Percentiles rank a stretch among this genome's conserved stretches.
These are phyloP conservation scores for Xerus inauris DNA, from an alignment of 2,113 vertebrate genomes.

Conservation along the genomic window DNA sequence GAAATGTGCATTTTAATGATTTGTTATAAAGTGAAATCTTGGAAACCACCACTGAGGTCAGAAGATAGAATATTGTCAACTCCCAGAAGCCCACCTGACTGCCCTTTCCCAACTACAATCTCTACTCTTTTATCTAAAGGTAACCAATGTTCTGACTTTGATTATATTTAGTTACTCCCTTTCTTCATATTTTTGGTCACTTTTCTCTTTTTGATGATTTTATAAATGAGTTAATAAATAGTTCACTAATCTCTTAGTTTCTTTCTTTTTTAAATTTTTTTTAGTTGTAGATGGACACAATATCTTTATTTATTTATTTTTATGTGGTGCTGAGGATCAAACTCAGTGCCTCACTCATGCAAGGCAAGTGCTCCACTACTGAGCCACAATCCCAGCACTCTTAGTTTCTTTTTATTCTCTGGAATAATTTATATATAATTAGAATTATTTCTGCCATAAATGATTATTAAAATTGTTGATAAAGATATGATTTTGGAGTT, in stretches of 20 bases:
- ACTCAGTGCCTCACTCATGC: no score
- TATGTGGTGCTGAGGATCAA: no score
- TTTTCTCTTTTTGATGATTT: background rate
- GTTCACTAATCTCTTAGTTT: background rate
- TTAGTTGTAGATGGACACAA: no score
- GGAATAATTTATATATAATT: slow-evolving; percentile 49
- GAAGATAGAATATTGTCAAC: background rate
- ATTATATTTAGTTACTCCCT: slow-evolving; percentile 30
- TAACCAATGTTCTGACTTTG: background rate
- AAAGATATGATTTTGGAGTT: slow-evolving; percentile 45
- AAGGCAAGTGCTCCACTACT: no score
- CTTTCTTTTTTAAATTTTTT: no score
- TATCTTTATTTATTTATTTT: no score
- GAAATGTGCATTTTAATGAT: slow-evolving; percentile 47
- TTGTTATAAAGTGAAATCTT: slow-evolving; percentile 51
- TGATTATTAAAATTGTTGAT: background rate
- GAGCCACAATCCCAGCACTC: no score
- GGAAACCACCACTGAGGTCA: background rate
- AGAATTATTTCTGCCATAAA: slow-evolving; percentile 53
- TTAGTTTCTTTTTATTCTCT: slow-evolving; percentile 45
- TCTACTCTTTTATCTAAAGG: background rate
- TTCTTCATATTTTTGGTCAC: slow-evolving; percentile 42
- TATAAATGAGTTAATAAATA: slow-evolving; percentile 19
- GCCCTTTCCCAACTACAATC: background rate
- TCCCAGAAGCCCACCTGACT: background rate